Conservation (phyloP, 2,113 vertebrate genomes). For the Malurus melanocephalus region DNA sequence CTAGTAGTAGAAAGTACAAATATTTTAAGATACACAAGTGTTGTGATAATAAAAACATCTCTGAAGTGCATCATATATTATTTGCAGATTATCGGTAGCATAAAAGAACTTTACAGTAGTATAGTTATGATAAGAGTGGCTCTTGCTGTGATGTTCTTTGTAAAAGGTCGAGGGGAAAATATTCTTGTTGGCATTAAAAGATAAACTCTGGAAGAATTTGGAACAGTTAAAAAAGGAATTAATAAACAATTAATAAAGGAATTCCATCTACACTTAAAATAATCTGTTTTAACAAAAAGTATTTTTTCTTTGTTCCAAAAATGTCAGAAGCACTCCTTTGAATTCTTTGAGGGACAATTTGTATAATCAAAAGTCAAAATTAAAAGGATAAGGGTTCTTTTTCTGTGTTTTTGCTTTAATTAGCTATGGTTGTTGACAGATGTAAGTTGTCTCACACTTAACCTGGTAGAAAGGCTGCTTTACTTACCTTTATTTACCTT, state of each 20-base stretch:
- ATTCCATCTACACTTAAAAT: neutral
- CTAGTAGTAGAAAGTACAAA: neutral
- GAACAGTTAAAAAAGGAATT: neutral
- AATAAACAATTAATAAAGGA: no score
- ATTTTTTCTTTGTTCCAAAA: slow-evolving; percentile 5
- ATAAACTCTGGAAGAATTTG: neutral
- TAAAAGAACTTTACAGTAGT: neutral
- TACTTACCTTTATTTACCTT: neutral
- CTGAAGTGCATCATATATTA: neutral
- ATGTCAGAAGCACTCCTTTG: neutral
- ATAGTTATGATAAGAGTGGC: neutral
- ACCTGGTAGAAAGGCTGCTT: neutral
- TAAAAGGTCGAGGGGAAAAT: neutral
- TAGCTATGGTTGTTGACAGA: neutral
- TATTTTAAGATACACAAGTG: neutral
- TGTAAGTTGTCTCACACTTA: neutral
- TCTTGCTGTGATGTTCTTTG: neutral
- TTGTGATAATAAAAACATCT: neutral
- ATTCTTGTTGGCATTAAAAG: neutral
- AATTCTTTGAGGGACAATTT: neutral
- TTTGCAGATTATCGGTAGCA: neutral
- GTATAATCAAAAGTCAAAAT: neutral
- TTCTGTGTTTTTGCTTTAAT: neutral
- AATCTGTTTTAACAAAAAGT: neutral
- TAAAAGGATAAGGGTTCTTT: neutral